Evolutionary conservation across 2,113 vertebrate genomes (phyloP), one percentile per base, ranked within the genome.

Genomic region (Archocentrus centrarchus): DNA sequence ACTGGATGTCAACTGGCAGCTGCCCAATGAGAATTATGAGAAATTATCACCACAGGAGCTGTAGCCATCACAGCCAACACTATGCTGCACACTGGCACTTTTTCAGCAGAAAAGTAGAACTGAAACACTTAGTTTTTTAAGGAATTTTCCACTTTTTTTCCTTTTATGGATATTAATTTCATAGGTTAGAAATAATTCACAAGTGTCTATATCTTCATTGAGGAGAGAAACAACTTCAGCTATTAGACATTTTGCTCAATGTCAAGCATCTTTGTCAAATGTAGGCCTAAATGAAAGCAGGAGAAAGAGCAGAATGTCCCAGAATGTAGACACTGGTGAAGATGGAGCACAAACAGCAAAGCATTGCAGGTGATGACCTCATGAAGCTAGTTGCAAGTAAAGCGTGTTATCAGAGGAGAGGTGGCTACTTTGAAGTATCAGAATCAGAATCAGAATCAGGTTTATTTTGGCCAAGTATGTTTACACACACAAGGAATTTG

Each of bases 1-100:
- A 79, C 64, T 85, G 39, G 61, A 62, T 75, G 70, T 88, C 20
- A 80, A 30, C 82, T 93, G 91, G 82, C 83, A 89, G 47, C 75
- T 70, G 47, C 75, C 84, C 84, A 91, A 8, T 39, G 70, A 78
- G 82, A 63, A 82, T 92, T 85, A 84, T 57, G 24, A 62, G 53
- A 87, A 84, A 91, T 90, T 64, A 77, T 68, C 63, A 47, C 27
- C 2, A 2, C 27, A 4, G 58, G 62, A 85, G 44, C 75, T 44
- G 64, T 53, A 15, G 47, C 24, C 22, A 4, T 32, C 62, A 79
- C n/a, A 64, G 24, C 77, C 59, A 35, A 18, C 30, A 78, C 57
- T 59, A 1, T 14, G 27, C 73, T 81, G 75, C 22, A 47, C 17
- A 44, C 13, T 50, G n/a, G n/a, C 70, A 70, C 3, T 24, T 68